Base-by-base conservation (phyloP, 1,140 invertebrate species). In the Hyles euphorbiae region DNA sequence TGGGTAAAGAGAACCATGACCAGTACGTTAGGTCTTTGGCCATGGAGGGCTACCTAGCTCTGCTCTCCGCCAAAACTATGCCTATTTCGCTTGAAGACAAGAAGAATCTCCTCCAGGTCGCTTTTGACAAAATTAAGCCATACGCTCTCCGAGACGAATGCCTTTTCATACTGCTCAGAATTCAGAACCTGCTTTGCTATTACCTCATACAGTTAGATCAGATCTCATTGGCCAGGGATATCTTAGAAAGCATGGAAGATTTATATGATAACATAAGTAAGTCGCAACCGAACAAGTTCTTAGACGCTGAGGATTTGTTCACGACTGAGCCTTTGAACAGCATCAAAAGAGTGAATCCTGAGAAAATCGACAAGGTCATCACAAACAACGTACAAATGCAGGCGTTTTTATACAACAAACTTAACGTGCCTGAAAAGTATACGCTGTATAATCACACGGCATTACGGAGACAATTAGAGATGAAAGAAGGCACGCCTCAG, bases 361-460 rank as follows among this genome's bases (percentile, higher is more conserved):
- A 83, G 51, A 90, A 90, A 69, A 80, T 90, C 22, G 88, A 90
- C 56, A 85, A 81, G 65, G 67, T 90, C 3, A 85, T 89, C 7
- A 90, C 89, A 8, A 90, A 88, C 55, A 90, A 90, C 63, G 64
- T 90, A 11, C 86, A 90, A 46, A 90, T 90, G 88, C 77, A 90
- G 64, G 85, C 80, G 3, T 89, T 85, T 70, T 58, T 90, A 36
- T 90, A 90, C 58, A 89, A 89, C 58, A 89, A 90, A 65, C 65
- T 87, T 32, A 87, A 85, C 63, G 56, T 89, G 40, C 75, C 81
- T 8, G 76, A 90, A 43, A 88, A 87, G 66, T 90, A 88, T 64
- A 92, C 91, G 3, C 68, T 89, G 34, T 94, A 92, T 72, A 93
- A 92, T 72, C 91, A 93, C 58, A 81, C 89, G 53, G 93, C 92